These are phyloP conservation scores for Ochotona curzoniae DNA, from an alignment of 2,113 vertebrate genomes.

Conservation along the genomic window DNA sequence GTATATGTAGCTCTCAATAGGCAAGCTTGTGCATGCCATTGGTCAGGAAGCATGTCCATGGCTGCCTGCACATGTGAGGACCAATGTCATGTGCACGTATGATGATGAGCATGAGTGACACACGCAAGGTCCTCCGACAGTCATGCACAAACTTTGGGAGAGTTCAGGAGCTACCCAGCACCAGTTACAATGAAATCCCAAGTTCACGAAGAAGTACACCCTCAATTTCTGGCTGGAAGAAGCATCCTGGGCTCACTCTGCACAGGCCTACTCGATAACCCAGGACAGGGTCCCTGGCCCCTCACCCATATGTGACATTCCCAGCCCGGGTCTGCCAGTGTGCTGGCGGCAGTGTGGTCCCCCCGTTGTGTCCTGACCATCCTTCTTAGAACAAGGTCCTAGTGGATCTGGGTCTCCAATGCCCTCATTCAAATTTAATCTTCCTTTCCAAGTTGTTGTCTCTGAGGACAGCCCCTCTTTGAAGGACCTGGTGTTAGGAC, in stretches of 20 bases:
- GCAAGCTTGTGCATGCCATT: background rate
- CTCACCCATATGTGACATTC: no score
- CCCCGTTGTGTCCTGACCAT: background rate
- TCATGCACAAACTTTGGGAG: background rate
- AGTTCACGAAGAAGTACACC: background rate
- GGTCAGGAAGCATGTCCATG: background rate
- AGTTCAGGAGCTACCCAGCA: background rate
- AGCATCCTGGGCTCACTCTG: background rate
- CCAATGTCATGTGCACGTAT: accelerated
- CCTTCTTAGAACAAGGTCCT: background rate
- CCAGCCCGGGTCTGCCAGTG: no score
- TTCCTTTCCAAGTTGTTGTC: background rate
- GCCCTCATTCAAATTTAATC: background rate
- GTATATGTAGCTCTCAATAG: background rate
- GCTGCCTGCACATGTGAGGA: accelerated
- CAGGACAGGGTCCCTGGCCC: background rate
- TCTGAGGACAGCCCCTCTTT: background rate
- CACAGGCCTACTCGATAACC: accelerated
- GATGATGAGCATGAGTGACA: background rate
- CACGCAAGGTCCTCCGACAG: background rate
- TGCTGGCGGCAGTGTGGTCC: no score
- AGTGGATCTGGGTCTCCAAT: accelerated
- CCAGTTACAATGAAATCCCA: background rate
- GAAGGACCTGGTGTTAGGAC: background rate
- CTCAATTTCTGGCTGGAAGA: background rate